Evolutionary conservation across 2,888 invertebrate genomes (phyloP).

Genomic region (Eupithecia centaureata): DNA sequence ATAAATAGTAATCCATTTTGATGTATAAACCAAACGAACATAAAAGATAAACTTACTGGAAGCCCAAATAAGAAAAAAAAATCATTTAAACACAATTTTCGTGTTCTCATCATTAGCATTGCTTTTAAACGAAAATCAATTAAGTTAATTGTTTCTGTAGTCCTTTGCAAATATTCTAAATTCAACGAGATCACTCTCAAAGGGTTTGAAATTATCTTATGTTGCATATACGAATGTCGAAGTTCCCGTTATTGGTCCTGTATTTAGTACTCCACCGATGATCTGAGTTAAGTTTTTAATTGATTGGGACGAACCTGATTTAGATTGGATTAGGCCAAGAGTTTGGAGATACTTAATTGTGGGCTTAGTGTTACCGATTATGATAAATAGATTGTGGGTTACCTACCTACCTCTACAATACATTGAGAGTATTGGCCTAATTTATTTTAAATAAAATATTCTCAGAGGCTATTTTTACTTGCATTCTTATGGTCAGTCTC

Average conservation of each 20-base stretch:
- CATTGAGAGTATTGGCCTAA: too few relatives aligned
- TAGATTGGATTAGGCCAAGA: too few relatives aligned
- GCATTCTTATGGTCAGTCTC: too few relatives aligned
- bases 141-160: slow-evolving; percentile 37
- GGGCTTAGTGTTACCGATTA: too few relatives aligned
- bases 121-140: slow-evolving; percentile 31
- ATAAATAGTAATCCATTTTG: too few relatives aligned
- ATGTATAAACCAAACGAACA: neutral
- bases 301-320: too few relatives aligned
- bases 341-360: too few relatives aligned
- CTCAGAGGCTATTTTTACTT: too few relatives aligned
- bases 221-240: slow-evolving; percentile 5
- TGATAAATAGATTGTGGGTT: too few relatives aligned
- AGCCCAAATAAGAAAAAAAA: neutral
- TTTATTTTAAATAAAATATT: too few relatives aligned
- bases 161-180: slow-evolving; percentile 39
- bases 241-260: slow-evolving; percentile 18
- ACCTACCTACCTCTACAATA: too few relatives aligned
- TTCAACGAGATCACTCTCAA: slow-evolving; percentile 23
- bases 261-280: slow-evolving; percentile 6
- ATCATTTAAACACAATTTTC: neutral
- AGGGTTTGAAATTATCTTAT: slow-evolving; percentile 39
- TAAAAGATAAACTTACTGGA: neutral
- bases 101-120: neutral
- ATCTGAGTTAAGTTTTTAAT: neutral